Evolutionary conservation across 2,113 vertebrate species (phyloP).

Genomic region (Trachemys scripta): DNA sequence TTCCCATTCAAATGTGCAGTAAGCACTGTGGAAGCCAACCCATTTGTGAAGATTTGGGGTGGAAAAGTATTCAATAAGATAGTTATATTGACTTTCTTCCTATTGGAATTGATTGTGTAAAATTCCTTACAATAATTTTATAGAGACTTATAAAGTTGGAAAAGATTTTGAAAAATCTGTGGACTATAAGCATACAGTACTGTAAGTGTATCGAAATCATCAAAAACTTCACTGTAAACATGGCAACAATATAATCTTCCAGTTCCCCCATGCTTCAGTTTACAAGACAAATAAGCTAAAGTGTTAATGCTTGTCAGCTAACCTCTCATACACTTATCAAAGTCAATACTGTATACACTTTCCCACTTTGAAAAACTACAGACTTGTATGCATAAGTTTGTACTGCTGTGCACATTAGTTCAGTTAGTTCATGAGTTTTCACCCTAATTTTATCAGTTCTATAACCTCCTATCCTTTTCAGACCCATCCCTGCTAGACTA

Average conservation of each 20-base stretch:
- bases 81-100: constrained; percentile 55
- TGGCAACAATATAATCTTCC: not conserved
- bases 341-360: not conserved
- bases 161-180: constrained; percentile 55
- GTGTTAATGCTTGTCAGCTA: not conserved
- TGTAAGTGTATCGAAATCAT: not conserved
- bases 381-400: accelerated
- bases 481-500: constrained; percentile 23
- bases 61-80: constrained; percentile 45
- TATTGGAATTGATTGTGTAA: constrained; percentile 35
- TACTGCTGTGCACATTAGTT: not conserved
- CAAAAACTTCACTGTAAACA: not conserved
- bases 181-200: constrained; percentile 8
- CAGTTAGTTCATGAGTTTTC: not conserved
- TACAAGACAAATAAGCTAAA: not conserved
- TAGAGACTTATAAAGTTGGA: constrained; percentile 55
- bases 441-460: not conserved
- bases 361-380: not conserved
- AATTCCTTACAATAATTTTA: constrained; percentile 68
- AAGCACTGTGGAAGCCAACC: constrained; percentile 28
- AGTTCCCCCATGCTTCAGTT: not conserved
- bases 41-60: not conserved
- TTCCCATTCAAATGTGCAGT: constrained; percentile 36
- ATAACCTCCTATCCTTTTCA: constrained; percentile 19
- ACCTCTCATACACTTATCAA: not conserved